Base-by-base conservation (phyloP, 2,888 invertebrate genomes). In the Nomada fucata region DNA sequence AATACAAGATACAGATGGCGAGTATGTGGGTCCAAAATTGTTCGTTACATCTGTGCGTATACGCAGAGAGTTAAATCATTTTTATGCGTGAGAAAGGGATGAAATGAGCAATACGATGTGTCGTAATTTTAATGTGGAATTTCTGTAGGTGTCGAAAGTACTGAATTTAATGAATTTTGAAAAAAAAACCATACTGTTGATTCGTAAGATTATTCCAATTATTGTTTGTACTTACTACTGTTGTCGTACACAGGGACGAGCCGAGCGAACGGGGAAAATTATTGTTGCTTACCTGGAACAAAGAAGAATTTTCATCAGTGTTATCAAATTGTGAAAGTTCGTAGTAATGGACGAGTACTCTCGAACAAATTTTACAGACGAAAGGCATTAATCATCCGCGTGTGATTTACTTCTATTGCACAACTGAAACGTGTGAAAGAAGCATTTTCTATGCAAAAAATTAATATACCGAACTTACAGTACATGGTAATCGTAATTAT, bases 261-360 rank as follows among this genome's bases (percentile, higher is more conserved):
- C 63, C 59, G 60, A 55, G 55, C 50, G 52, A 26, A 64, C 68
- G 42, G 29, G 42, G 20, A 26, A 15, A 50, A 55, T 23, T 59
- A 72, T 42, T 63, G 74, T 50, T 64, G 82, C 85, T 85, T 82
- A 85, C 85, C 85, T 84, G 75, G 63, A 85, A 85, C 69, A 82
- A 83, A 85, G 20, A 55, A 82, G 59, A 75, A 73, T 68, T 63
- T 72, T 78, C 67, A 76, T 83, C 59, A 81, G 65, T 29, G n/a
- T 26, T 26, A 26, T 26, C 2, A 26, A 47, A 11, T 15, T 36
- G 10, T 13, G 4, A 20, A 36, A 53, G 10, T 42, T 55, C 18
- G 3, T 42, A 42, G 53, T 42, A 55, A 68, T 42, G 18, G 18
- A 2, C 1, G 3, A 18, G 44, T 2, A 47, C 5, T 63, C n/a